phyloP scores from a whole-genome alignment of 1,140 invertebrate species.

The Cherax destructor region DNA sequence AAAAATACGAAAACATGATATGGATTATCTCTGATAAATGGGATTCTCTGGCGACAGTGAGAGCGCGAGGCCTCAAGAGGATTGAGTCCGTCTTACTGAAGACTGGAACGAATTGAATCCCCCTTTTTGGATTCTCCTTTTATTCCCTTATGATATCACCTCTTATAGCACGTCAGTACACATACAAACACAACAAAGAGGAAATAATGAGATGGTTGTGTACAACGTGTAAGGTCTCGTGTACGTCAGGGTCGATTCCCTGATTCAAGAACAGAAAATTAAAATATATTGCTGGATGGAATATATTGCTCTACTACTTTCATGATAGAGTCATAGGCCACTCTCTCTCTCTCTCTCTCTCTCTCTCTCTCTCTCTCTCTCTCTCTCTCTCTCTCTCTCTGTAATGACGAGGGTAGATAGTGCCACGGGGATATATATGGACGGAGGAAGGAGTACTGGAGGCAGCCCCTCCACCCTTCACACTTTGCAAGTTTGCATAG shows the following conservation, averaged over 20 bases:
- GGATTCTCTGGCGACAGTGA: neutral
- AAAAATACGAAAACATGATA: neutral
- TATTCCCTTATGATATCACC: neutral
- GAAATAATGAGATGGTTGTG: too few relatives aligned
- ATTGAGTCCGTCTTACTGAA: neutral
- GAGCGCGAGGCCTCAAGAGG: neutral
- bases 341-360: slow-evolving; percentile 31
- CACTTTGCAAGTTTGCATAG: neutral
- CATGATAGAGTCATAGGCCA: too few relatives aligned
- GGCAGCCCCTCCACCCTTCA: neutral
- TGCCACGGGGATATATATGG: too few relatives aligned
- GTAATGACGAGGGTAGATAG: too few relatives aligned
- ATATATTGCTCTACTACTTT: too few relatives aligned
- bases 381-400: neutral
- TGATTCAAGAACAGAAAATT: too few relatives aligned
- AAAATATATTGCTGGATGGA: too few relatives aligned
- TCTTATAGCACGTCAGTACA: too few relatives aligned
- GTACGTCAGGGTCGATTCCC: too few relatives aligned
- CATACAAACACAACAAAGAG: too few relatives aligned
- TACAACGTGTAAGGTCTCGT: too few relatives aligned
- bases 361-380: slow-evolving; percentile 29
- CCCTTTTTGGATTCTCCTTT: neutral
- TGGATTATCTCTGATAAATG: neutral
- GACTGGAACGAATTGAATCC: neutral
- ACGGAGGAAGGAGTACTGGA: too few relatives aligned